These are phyloP conservation scores for Ascidia mentula DNA, from an alignment of 23 tunicate species.

Conservation along the genomic window DNA sequence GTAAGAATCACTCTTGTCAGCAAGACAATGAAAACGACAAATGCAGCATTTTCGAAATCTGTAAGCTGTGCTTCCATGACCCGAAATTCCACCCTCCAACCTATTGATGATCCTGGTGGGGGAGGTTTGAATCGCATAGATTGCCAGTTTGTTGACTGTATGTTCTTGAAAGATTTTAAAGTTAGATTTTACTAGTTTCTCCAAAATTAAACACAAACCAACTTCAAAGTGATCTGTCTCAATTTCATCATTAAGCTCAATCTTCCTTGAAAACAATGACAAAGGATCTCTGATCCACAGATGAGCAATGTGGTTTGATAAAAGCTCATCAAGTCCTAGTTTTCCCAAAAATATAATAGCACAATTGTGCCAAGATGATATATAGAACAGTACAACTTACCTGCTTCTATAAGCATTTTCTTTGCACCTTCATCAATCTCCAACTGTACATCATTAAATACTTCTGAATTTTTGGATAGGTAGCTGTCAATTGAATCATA, in stretches of 20 bases:
- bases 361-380: neutral
- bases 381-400: constrained; percentile 10
- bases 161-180: constrained; percentile 45
- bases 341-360: neutral
- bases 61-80: constrained; percentile 89
- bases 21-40: constrained; percentile 85
- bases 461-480: constrained; percentile 34
- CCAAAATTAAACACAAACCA: neutral
- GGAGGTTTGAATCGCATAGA: constrained; percentile 98
- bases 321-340: constrained; percentile 85
- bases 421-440: constrained; percentile 67
- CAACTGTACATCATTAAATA: constrained; percentile 69
- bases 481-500: constrained; percentile 91
- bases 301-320: constrained; percentile 84
- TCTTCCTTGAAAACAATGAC: constrained; percentile 75
- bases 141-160: constrained; percentile 97
- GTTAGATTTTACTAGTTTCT: neutral
- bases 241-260: constrained; percentile 68
- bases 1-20: constrained; percentile 91
- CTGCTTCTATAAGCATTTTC: constrained; percentile 46
- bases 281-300: constrained; percentile 90
- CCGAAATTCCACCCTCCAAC: constrained; percentile 95
- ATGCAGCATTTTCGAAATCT: constrained; percentile 94
- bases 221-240: constrained; percentile 88
- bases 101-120: constrained; percentile 88